Evolutionary conservation across 2,888 invertebrate species (phyloP).

Genomic region (Beris morrisii): DNA sequence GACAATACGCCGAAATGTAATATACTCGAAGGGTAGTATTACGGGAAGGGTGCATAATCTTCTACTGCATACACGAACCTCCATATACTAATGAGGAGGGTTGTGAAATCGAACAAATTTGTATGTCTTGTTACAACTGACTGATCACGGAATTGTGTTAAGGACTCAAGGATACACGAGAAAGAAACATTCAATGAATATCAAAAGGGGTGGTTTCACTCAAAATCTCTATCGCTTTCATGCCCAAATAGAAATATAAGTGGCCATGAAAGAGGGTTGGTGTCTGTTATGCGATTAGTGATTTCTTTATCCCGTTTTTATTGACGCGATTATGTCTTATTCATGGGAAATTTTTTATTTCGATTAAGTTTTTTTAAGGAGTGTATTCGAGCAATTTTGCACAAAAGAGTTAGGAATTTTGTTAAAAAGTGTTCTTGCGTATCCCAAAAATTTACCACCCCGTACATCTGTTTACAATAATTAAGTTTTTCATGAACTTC

Average conservation of each 20-base stretch:
- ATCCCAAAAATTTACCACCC: too few species aligned
- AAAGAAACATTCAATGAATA: neutral
- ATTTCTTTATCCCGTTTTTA: constrained; percentile 37
- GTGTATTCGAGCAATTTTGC: too few species aligned
- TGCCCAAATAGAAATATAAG: constrained; percentile 19
- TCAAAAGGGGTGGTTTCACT: neutral
- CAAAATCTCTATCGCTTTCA: neutral
- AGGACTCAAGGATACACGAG: constrained; percentile 3
- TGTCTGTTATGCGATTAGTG: constrained; percentile 39
- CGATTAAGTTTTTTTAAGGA: too few species aligned
- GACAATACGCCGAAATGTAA: too few species aligned
- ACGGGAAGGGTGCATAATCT: too few species aligned
- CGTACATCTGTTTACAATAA: too few species aligned
- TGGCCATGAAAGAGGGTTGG: constrained; percentile 23
- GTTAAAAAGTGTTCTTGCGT: too few species aligned
- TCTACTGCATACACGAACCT: too few species aligned
- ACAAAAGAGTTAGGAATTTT: too few species aligned
- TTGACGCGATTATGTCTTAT: constrained; percentile 32
- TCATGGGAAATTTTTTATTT: constrained; percentile 24
- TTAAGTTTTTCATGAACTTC: too few species aligned
- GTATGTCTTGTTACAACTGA: constrained; percentile 28
- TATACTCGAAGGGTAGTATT: too few species aligned
- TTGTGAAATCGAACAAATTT: constrained; percentile 22
- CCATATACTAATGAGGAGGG: too few species aligned
- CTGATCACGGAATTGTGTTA: constrained; percentile 29